Percentiles rank a stretch among this genome's conserved stretches.
Conservation (phyloP, 2,888 invertebrate species). For the Nycteola revayana region DNA sequence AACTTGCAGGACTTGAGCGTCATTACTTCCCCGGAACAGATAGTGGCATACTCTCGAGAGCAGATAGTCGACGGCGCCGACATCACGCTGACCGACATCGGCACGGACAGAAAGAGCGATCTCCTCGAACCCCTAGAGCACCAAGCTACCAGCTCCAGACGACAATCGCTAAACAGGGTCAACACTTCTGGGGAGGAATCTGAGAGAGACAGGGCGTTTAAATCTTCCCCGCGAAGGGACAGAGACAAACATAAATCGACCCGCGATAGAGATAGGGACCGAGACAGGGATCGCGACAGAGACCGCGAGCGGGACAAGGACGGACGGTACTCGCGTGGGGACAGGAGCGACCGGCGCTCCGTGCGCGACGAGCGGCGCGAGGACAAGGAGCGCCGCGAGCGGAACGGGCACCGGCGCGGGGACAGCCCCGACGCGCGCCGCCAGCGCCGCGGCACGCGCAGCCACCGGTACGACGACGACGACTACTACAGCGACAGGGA, state of each 20-base stretch:
- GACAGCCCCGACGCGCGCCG: conserved; percentile 58
- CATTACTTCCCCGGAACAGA: conserved; percentile 57
- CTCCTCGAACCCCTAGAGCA: conserved; percentile 55
- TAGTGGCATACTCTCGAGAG: conserved; percentile 66
- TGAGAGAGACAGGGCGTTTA: conserved; percentile 63
- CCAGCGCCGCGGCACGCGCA: conserved; percentile 58
- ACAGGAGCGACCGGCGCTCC: conserved; percentile 58
- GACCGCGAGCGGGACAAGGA: conserved; percentile 51
- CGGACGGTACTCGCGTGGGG: conserved; percentile 56
- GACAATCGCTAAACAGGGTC: conserved; percentile 55
- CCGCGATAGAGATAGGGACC: conserved; percentile 49
- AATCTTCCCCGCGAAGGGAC: conserved; percentile 60
- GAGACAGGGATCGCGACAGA: conserved; percentile 45
- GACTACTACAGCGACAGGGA: conserved; percentile 87
- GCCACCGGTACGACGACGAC: conserved; percentile 84
- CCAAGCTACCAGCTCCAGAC: conserved; percentile 47
- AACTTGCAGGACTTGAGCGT: conserved; percentile 75
- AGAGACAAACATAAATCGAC: conserved; percentile 56
- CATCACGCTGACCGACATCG: conserved; percentile 46
- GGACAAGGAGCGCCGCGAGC: conserved; percentile 57
- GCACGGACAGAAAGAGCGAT: conserved; percentile 45
- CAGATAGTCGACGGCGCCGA: conserved; percentile 77
- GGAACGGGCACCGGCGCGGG: conserved; percentile 44
- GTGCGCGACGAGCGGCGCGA: conserved; percentile 32
- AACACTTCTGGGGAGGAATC: conserved; percentile 72